Evolutionary conservation across 92 coral and sea anemone species (phyloP).

Genomic region (Chrysogorgia sp.): DNA sequence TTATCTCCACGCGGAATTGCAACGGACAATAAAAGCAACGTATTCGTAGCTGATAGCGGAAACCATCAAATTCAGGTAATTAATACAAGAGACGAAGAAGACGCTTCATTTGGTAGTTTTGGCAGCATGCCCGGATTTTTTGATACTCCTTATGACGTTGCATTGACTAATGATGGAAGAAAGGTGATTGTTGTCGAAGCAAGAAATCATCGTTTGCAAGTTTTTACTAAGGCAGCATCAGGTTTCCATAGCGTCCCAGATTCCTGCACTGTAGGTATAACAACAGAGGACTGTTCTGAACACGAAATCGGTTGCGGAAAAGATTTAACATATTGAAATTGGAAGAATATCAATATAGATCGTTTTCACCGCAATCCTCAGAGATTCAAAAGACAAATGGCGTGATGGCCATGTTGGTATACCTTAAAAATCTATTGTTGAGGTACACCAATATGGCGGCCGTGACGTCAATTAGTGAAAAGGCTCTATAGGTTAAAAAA

Average conservation of each 20-base stretch:
- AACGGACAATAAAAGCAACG: constrained; percentile 68
- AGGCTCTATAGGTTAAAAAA: no score
- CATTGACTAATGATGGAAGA: constrained; percentile 80
- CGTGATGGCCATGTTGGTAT: no score
- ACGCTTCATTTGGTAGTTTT: constrained; percentile 82
- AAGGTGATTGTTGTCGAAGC: constrained; percentile 84
- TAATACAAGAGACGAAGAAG: constrained; percentile 62
- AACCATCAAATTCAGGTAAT: constrained; percentile 93
- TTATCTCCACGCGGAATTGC: constrained; percentile 82
- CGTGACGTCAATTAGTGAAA: no score
- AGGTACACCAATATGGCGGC: no score
- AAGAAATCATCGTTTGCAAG: constrained; percentile 82
- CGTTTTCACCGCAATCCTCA: no score
- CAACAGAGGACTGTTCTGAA: neutral
- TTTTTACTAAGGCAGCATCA: constrained; percentile 49
- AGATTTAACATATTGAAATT: no score
- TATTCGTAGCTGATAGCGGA: constrained; percentile 79
- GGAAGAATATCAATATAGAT: no score
- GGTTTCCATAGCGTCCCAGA: neutral
- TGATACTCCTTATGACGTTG: constrained; percentile 88
- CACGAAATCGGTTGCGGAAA: neutral
- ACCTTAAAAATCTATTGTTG: no score
- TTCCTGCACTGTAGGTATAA: no score
- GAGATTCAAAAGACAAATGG: no score
- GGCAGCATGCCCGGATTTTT: constrained; percentile 87